phyloP scores from a whole-genome alignment of 2,797 vertebrate species.

The Euphonia xanthogaster region DNA sequence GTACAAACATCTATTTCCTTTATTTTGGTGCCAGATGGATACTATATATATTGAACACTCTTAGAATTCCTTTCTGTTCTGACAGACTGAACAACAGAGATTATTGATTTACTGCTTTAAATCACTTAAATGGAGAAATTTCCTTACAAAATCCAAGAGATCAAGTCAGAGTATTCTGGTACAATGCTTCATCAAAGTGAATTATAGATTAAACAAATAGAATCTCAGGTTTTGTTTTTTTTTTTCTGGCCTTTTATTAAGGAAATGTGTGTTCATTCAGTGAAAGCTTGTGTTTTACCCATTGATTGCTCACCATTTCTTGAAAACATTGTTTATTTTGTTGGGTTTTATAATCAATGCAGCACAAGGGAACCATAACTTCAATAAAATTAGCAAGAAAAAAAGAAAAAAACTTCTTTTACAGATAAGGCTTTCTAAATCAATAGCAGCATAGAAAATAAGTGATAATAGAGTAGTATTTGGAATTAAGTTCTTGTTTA shows the following conservation, averaged over 20 bases:
- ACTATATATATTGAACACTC: not conserved
- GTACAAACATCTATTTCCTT: not conserved
- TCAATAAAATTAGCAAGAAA: not conserved
- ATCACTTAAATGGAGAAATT: not conserved
- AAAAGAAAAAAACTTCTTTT: not conserved
- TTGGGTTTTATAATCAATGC: not conserved
- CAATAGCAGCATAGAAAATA: not conserved
- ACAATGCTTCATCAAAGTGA: not conserved
- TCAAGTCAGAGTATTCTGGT: not conserved
- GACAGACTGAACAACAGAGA: not conserved
- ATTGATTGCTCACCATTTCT: not conserved
- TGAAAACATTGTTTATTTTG: not conserved
- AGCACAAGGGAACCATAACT: not conserved
- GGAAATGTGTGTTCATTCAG: not conserved
- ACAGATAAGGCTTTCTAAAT: not conserved
- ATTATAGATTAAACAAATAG: conserved; percentile 10
- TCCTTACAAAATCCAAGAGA: not conserved
- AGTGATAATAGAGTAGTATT: not conserved
- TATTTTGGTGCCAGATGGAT: not conserved
- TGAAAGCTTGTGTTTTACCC: not conserved
- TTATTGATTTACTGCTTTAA: not conserved
- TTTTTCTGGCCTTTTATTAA: not conserved
- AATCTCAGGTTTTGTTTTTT: not conserved
- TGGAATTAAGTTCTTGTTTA: not conserved
- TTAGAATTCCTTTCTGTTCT: not conserved